These are phyloP conservation scores for Chlorodrepanis virens DNA, from an alignment of 2,113 vertebrate species.

Conservation along the genomic window DNA sequence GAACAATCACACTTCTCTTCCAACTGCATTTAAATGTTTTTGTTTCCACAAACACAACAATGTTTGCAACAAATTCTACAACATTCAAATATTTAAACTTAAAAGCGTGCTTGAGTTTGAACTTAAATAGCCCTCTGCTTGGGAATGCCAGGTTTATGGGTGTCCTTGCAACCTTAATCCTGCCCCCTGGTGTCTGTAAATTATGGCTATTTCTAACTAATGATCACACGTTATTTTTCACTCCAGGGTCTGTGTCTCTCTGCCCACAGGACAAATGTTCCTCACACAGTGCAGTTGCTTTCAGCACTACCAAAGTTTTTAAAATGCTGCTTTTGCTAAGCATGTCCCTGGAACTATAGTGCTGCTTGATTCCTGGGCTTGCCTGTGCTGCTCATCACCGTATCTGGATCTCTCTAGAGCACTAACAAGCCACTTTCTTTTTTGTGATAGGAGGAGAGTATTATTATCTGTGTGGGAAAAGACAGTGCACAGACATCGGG, in stretches of 20 bases:
- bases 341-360: not conserved
- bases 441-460: not conserved
- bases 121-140: not conserved
- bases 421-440: not conserved
- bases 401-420: not conserved
- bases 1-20: not conserved
- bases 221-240: not conserved
- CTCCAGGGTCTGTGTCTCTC: not conserved
- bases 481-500: slow-evolving; percentile 12
- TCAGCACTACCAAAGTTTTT: not conserved
- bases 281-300: not conserved
- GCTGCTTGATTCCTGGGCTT: not conserved
- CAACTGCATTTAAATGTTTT: not conserved
- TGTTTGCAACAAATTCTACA: not conserved
- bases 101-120: not conserved
- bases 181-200: slow-evolving; percentile 38
- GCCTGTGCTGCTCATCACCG: not conserved
- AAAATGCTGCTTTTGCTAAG: not conserved
- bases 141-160: not conserved
- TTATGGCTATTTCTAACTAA: slow-evolving; percentile 6
- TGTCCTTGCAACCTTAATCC: slow-evolving; percentile 20
- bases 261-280: not conserved
- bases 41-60: not conserved
- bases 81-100: not conserved
- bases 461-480: not conserved